phyloP scores from a whole-genome alignment of 2,113 vertebrate species.

The Sialia sialis region DNA sequence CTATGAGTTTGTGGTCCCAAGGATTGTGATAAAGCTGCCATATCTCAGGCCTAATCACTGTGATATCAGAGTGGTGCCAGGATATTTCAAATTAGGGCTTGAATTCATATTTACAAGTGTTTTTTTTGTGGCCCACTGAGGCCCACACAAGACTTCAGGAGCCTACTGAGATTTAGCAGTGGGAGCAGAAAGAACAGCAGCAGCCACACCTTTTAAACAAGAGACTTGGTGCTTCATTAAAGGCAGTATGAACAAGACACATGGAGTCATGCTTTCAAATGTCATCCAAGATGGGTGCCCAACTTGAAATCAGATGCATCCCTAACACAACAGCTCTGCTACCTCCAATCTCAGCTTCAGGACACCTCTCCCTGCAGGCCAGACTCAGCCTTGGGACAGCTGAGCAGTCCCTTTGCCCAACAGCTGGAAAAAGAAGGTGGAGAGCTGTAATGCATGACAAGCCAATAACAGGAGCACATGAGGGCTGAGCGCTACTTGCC shows the following conservation, averaged over 20 bases:
- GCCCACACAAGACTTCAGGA: background rate
- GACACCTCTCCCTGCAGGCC: background rate
- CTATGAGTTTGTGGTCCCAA: background rate
- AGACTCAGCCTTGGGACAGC: background rate
- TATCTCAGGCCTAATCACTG: background rate
- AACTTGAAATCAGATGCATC: no score
- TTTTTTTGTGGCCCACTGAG: background rate
- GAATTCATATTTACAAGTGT: background rate
- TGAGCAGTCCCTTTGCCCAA: background rate
- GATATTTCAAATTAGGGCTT: background rate
- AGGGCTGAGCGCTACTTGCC: accelerated
- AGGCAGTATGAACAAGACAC: background rate
- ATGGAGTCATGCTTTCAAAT: accelerated
- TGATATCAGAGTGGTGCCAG: accelerated
- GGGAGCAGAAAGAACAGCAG: background rate
- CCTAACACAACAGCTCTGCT: background rate
- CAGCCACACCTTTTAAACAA: background rate
- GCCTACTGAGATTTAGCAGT: background rate
- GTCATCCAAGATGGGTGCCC: background rate
- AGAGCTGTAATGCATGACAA: background rate
- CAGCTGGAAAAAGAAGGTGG: background rate
- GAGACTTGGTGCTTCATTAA: background rate
- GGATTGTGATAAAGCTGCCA: accelerated
- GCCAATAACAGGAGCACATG: accelerated
- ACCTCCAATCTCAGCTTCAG: background rate